Base-by-base conservation (phyloP, 2,113 vertebrate genomes). In the Myotis yumanensis region DNA sequence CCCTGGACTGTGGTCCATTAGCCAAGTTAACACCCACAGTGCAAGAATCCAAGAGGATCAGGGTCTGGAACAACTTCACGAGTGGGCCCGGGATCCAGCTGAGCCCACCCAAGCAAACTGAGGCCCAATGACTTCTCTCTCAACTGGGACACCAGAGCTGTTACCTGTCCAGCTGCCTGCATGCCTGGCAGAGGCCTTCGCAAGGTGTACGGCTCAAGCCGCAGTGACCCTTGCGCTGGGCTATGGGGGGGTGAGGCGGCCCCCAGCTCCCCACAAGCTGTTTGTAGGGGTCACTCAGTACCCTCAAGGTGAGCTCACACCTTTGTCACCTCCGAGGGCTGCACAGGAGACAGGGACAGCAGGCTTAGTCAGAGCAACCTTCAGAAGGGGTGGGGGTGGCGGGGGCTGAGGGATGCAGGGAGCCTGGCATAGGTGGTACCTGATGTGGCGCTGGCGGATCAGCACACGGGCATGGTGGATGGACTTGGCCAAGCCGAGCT, bases 381-480 rank as follows among this genome's bases (percentile, higher is more conserved):
- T 18, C 14, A 6, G 4, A 59, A 16, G 35, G 32, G 4, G 20
- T 0, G 2, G 46, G 3, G 1, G 8, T 0, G 2, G 54, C 54
- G 23, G 5, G 40, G 2, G 7, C 3, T 7, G 11, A 14, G 4
- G 14, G 11, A 1, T 12, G 28, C 4, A 0, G 28, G 64, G 16
- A 28, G 32, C 35, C 66, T 17, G 7, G 3, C 23, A 14, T 2
- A 0, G 2, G 8, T 0, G 96, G 96, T 98, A 99, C 99, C 99
- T 99, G 95, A 99, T 99, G 95, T 99, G 99, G 89, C 99, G 99
- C 98, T 99, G 99, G 77, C 99, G 98, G 98, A 99, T 99, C 22
- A 99, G 99, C 80, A 99, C 99, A 0, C 99, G 98, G 57, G 99
- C 99, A 0, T 99, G 99, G 95, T 99, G 99, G 97, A 99, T 99